Conservation (phyloP, 2,113 vertebrate genomes). For the Pseudolaguvia tuberculata region DNA sequence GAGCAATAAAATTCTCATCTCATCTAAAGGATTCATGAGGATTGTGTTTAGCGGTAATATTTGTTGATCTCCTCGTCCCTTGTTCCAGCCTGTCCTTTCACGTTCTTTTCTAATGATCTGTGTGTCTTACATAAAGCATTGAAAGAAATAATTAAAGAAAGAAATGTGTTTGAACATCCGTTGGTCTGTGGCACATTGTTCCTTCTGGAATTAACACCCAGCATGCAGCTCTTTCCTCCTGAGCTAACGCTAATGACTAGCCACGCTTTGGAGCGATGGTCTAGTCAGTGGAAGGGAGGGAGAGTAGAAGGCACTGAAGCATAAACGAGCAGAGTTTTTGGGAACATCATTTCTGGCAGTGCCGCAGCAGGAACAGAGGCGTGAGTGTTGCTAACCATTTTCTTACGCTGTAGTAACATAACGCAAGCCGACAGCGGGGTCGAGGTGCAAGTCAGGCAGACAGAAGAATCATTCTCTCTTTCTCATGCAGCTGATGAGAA, state of each 20-base stretch:
- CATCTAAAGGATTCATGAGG: background rate
- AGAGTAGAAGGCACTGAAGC: background rate
- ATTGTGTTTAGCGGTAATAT: background rate
- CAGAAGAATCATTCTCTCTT: background rate
- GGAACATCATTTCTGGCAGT: background rate
- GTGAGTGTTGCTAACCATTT: conserved; percentile 2
- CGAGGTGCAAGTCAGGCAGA: conserved; percentile 10
- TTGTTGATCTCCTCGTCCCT: background rate
- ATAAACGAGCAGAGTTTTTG: background rate
- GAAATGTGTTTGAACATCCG: background rate
- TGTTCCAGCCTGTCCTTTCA: background rate
- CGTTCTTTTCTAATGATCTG: background rate
- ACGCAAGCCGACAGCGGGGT: conserved; percentile 29
- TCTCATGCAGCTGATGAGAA: no score
- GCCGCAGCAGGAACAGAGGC: background rate
- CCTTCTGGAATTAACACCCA: background rate
- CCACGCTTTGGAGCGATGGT: background rate
- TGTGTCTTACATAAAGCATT: background rate
- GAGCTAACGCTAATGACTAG: background rate
- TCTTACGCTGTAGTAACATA: background rate
- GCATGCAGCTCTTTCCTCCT: background rate
- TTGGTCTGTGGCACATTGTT: background rate
- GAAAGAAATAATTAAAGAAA: background rate
- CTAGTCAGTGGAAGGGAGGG: background rate
- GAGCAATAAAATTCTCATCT: background rate